Evolutionary conservation across 1,140 invertebrate species (phyloP).

Genomic region (Sminthurinus signatus): DNA sequence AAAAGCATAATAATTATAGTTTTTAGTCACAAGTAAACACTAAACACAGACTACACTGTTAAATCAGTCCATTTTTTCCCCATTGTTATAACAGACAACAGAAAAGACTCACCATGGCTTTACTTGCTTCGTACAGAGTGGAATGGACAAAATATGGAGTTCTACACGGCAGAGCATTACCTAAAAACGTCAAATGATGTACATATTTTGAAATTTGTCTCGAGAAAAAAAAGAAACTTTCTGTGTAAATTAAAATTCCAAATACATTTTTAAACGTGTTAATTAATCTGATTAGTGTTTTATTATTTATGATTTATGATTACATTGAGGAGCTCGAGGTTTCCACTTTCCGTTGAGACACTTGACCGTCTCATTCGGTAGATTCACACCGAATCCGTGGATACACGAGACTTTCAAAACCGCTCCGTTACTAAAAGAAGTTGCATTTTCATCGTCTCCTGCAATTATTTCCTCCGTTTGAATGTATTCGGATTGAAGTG

Average conservation of each 20-base stretch:
- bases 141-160: constrained; percentile 58
- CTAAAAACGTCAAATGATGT: not conserved
- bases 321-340: constrained; percentile 66
- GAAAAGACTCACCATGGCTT: no score
- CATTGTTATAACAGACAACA: no score
- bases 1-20: no score
- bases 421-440: constrained; percentile 52
- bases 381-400: constrained; percentile 65
- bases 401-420: constrained; percentile 64
- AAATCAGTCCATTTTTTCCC: no score
- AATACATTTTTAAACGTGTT: no score
- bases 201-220: no score
- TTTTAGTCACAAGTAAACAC: no score
- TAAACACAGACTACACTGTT: no score
- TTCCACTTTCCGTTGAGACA: constrained; percentile 74
- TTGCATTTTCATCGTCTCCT: constrained; percentile 42
- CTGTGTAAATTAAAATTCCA: no score
- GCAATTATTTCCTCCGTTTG: constrained; percentile 58
- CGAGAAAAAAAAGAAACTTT: no score
- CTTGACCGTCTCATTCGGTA: constrained; percentile 67
- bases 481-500: constrained; percentile 54
- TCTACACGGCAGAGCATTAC: constrained; percentile 56
- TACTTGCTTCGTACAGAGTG: constrained; percentile 50
- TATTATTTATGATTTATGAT: no score
- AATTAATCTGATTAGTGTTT: no score